These are phyloP conservation scores for Egretta garzetta DNA, from an alignment of 2,113 vertebrate species.

Conservation along the genomic window DNA sequence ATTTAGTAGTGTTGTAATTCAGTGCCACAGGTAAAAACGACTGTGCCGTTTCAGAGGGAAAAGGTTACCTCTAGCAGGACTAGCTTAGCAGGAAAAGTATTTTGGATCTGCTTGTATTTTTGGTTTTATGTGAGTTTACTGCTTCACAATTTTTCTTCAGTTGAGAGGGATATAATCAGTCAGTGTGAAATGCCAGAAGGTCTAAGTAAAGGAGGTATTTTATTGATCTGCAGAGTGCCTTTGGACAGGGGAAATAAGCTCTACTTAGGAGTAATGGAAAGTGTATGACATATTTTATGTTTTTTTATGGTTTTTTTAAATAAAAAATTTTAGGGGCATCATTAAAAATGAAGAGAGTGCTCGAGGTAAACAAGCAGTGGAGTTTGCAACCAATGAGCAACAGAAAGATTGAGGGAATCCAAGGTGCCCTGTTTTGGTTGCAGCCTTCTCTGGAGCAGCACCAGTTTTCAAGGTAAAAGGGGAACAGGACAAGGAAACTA, in stretches of 20 bases:
- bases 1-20: neutral
- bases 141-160: neutral
- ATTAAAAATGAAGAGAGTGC: neutral
- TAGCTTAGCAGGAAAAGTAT: neutral
- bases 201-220: neutral
- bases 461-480: neutral
- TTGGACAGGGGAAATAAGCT: neutral
- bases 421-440: neutral
- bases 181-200: neutral
- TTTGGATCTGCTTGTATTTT: neutral
- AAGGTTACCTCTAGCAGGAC: neutral
- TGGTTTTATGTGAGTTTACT: neutral
- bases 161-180: neutral
- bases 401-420: neutral
- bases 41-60: neutral
- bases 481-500: neutral
- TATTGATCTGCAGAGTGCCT: neutral
- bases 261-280: neutral
- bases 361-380: neutral
- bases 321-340: neutral
- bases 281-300: neutral
- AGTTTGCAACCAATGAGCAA: neutral
- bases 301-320: neutral
- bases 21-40: neutral
- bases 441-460: neutral